Conservation (phyloP, 2,113 vertebrate genomes). For the Lycaon pictus region DNA sequence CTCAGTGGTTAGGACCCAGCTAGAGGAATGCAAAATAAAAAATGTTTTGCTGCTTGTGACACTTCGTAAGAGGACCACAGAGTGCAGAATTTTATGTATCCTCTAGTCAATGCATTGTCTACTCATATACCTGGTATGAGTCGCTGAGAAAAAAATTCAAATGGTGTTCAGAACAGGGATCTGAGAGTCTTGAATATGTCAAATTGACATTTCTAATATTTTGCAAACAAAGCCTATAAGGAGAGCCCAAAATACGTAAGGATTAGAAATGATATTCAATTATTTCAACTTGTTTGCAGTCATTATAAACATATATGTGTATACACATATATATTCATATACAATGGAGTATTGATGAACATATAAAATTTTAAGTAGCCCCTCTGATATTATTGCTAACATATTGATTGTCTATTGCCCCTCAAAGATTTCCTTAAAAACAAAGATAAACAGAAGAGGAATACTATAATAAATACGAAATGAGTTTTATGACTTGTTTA, state of each 20-base stretch:
- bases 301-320: background rate
- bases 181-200: background rate
- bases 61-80: background rate
- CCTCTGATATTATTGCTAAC: background rate
- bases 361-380: background rate
- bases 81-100: background rate
- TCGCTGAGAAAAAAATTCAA: background rate
- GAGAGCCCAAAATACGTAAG: background rate
- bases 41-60: background rate
- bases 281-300: background rate
- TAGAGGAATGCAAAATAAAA: slow-evolving; percentile 16
- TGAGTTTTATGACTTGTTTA: background rate
- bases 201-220: background rate
- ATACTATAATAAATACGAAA: background rate
- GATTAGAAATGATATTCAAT: background rate
- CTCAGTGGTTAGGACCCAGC: slow-evolving; percentile 21
- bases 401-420: background rate
- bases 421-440: background rate
- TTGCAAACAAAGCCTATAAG: background rate
- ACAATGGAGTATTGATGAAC: background rate
- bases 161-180: background rate
- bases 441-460: background rate
- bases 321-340: background rate
- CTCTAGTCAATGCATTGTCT: background rate
- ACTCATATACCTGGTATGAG: background rate